Conservation (phyloP, 2,888 invertebrate species). For the Neria commutata region DNA sequence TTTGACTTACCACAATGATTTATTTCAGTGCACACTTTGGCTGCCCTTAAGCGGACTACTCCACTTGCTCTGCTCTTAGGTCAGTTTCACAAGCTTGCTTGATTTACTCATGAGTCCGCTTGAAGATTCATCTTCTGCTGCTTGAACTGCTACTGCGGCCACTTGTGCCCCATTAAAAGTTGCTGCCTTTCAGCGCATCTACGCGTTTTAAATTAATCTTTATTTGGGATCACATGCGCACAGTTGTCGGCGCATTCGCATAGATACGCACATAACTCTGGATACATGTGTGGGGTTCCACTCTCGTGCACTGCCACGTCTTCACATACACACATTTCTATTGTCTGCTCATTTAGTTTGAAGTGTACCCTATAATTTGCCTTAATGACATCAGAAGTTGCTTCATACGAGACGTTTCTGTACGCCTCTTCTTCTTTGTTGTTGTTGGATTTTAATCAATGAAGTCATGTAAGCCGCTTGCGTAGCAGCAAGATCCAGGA, state of each 20-base stretch:
- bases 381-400: background rate
- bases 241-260: slow-evolving; percentile 22
- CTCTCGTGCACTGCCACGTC: background rate
- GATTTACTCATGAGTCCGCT: too few relatives aligned
- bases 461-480: background rate
- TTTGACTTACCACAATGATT: too few relatives aligned
- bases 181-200: background rate
- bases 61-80: background rate
- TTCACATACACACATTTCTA: background rate
- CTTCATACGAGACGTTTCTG: background rate
- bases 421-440: too few relatives aligned
- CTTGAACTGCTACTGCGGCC: too few relatives aligned
- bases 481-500: background rate
- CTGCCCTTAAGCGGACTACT: background rate
- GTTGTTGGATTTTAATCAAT: background rate
- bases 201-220: slow-evolving; percentile 45
- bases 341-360: background rate
- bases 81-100: background rate
- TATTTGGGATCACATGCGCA: too few relatives aligned
- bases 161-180: background rate
- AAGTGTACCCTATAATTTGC: background rate
- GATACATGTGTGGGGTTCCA: background rate
- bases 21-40: background rate
- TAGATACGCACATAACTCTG: background rate
- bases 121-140: too few relatives aligned